Percentiles rank a stretch among this genome's conserved stretches.
Conservation (phyloP, 2,888 invertebrate species). For the Lacanobia oleracea region DNA sequence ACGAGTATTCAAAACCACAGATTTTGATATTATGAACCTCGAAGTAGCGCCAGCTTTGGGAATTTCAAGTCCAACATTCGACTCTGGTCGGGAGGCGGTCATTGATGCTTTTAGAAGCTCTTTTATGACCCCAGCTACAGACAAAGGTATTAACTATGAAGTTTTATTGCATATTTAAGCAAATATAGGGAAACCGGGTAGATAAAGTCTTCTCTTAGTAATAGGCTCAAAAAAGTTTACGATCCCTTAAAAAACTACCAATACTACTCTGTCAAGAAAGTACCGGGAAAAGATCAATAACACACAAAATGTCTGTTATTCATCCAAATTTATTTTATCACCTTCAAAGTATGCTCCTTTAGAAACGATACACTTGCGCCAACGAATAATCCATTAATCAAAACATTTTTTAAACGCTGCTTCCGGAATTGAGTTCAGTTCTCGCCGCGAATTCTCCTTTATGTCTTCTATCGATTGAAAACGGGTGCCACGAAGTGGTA, state of each 20-base stretch:
- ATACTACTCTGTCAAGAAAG: too few species aligned
- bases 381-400: too few species aligned
- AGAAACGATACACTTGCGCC: too few species aligned
- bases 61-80: conserved; percentile 91
- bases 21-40: conserved; percentile 92
- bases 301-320: too few species aligned
- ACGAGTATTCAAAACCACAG: conserved; percentile 66
- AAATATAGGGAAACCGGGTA: neutral
- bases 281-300: too few species aligned
- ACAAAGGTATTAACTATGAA: conserved; percentile 86
- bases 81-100: conserved; percentile 89
- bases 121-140: conserved; percentile 94
- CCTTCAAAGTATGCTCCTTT: too few species aligned
- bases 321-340: too few species aligned
- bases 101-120: conserved; percentile 89
- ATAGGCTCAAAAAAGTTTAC: neutral
- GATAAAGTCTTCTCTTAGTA: neutral
- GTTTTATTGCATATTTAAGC: conserved; percentile 14
- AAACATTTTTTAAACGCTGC: too few species aligned
- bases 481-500: too few species aligned
- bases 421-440: too few species aligned
- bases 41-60: conserved; percentile 92
- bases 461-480: too few species aligned
- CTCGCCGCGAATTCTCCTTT: too few species aligned
- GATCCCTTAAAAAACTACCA: neutral